A percentile compares a stretch with the other conserved stretches of the same genome.
phyloP scores from a whole-genome alignment of 2,888 invertebrate species.

The Acronicta psi region DNA sequence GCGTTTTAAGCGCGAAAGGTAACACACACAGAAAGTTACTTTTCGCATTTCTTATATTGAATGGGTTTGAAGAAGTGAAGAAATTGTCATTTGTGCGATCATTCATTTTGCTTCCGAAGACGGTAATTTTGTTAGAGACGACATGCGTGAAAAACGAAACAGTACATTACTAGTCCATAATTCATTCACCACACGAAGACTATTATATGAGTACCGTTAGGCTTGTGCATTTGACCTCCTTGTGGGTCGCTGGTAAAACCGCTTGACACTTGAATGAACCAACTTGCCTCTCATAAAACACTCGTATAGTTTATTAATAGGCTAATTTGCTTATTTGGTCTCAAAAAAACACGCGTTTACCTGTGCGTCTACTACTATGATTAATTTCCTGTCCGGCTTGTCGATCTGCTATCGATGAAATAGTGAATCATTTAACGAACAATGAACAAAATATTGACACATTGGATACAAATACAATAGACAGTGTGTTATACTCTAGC shows the following conservation, averaged over 20 bases:
- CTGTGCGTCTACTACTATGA: neutral
- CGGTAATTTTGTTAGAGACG: conserved; percentile 37
- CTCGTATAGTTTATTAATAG: conserved; percentile 25
- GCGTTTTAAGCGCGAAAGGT: too few species aligned
- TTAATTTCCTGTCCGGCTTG: conserved; percentile 7
- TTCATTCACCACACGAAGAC: conserved; percentile 73
- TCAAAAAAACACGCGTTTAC: neutral
- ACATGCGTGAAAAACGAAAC: conserved; percentile 52
- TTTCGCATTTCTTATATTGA: too few species aligned
- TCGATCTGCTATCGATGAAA: conserved; percentile 18
- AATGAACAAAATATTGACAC: conserved; percentile 31
- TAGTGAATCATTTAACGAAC: conserved; percentile 30
- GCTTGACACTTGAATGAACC: conserved; percentile 55
- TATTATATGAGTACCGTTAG: conserved; percentile 79
- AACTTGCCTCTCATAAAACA: conserved; percentile 41
- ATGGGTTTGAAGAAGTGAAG: too few species aligned
- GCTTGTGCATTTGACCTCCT: conserved; percentile 81
- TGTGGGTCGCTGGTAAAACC: conserved; percentile 67
- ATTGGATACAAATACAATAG: conserved; percentile 23
- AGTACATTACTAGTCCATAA: conserved; percentile 58
- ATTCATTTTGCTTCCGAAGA: conserved; percentile 14
- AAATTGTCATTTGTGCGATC: neutral
- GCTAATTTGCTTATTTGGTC: conserved; percentile 13
- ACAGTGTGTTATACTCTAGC: conserved; percentile 8
- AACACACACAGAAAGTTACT: too few species aligned